Evolutionary conservation across 2,797 vertebrate species (phyloP), one percentile per base, ranked within the genome.

Genomic region (Aulostomus chinensis): DNA sequence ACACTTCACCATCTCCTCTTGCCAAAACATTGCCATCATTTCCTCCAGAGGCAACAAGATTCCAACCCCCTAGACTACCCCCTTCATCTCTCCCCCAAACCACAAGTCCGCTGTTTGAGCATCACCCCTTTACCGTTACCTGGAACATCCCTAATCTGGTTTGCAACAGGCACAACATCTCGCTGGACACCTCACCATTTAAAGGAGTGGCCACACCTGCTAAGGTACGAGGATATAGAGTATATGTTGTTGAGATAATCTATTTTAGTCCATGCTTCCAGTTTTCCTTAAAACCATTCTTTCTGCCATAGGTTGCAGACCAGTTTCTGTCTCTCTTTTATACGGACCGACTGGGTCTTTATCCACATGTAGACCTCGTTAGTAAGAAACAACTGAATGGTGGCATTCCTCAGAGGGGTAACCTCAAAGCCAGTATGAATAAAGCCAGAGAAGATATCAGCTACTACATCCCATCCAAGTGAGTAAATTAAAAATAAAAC

Each of bases 251-350:
- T n/a, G n/a, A n/a, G n/a, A n/a, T n/a, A n/a, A n/a, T n/a, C n/a
- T n/a, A n/a, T n/a, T n/a, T n/a, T n/a, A n/a, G n/a, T n/a, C n/a
- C n/a, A n/a, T n/a, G n/a, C n/a, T n/a, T n/a, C n/a, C n/a, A n/a
- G n/a, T n/a, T n/a, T n/a, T n/a, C n/a, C n/a, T n/a, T n/a, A n/a
- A 29, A 21, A 15, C 4, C n/a, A 29, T 33, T 57, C 38, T 50
- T 26, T 39, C 12, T 62, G 21, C 69, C 73, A 49, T 37, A 79
- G 71, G 75, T 80, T 7, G 83, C 57, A 5, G 88, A 81, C 4
- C 93, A 95, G 83, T 79, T 80, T 21, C 74, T 95, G 55, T 89
- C 88, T 37, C 77, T 95, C 40, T 94, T 94, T 81, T 94, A 95
- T 29, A 75, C 57, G 16, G 86, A 93, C 56, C 86, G 92, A 45